Percentiles rank a stretch among this genome's conserved stretches.
phyloP scores from a whole-genome alignment of 2,797 vertebrate species.

The Enteromius argenteus region DNA sequence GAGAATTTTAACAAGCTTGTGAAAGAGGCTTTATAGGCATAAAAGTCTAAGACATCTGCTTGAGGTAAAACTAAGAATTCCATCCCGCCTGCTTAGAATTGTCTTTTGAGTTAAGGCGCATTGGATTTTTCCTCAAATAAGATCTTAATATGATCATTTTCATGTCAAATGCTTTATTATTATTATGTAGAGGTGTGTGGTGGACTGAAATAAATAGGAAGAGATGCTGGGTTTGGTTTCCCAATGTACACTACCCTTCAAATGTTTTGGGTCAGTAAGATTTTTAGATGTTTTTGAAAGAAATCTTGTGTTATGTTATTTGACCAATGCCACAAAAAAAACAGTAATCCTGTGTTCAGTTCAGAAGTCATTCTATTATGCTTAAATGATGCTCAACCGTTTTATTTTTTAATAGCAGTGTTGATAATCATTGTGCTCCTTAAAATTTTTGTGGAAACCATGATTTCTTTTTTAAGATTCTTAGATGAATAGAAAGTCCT shows the following conservation, averaged over 20 bases:
- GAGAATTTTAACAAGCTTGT: constrained; percentile 33
- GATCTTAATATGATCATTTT: neutral
- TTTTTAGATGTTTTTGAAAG: neutral
- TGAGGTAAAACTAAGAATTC: constrained; percentile 21
- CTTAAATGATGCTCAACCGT: neutral
- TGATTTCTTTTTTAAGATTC: neutral
- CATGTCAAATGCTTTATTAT: neutral
- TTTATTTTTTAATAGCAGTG: neutral
- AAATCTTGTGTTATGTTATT: neutral
- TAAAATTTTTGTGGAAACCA: neutral
- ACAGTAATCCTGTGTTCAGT: neutral
- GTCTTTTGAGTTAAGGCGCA: constrained; percentile 4
- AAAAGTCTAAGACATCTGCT: constrained; percentile 23
- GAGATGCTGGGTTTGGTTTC: neutral
- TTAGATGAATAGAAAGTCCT: neutral
- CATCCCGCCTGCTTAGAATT: constrained; percentile 1
- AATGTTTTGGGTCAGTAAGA: neutral
- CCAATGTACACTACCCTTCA: neutral
- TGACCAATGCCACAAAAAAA: neutral
- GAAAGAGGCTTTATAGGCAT: constrained; percentile 15
- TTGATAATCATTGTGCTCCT: neutral
- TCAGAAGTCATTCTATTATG: neutral
- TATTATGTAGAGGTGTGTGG: neutral
- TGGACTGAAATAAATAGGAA: neutral
- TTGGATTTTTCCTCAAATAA: neutral